Evolutionary conservation across 37 sponge, comb jelly and placozoan species (phyloP).

Genomic region (Beroe forskalii): DNA sequence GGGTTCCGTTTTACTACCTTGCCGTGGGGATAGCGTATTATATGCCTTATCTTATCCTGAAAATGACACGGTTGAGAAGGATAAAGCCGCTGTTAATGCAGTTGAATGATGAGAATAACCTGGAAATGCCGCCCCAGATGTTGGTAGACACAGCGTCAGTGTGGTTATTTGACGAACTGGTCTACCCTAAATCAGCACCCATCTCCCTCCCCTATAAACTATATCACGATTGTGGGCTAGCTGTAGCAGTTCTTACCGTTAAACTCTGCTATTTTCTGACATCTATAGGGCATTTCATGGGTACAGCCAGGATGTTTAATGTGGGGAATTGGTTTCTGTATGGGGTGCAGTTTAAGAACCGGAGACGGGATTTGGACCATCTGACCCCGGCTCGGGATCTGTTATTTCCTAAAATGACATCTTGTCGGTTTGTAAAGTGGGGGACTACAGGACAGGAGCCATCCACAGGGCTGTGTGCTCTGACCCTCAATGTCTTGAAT

Average conservation of each 20-base stretch:
- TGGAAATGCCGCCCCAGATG: neutral
- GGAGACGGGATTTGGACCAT: neutral
- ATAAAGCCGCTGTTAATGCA: constrained; percentile 23
- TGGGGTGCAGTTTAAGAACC: neutral
- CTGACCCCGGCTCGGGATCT: constrained; percentile 25
- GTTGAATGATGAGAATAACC: neutral
- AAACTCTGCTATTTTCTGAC: neutral
- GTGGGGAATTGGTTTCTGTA: constrained; percentile 40
- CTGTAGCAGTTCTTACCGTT: neutral
- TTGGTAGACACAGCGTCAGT: neutral
- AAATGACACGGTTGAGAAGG: neutral
- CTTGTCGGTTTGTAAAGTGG: constrained; percentile 26
- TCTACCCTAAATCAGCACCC: neutral
- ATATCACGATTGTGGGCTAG: constrained; percentile 3
- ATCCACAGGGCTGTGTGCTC: neutral
- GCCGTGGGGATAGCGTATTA: constrained; percentile 36
- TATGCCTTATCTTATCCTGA: constrained; percentile 45
- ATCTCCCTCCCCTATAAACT: neutral
- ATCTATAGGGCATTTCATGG: neutral
- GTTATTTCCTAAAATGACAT: constrained; percentile 15
- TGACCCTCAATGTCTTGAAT: constrained; percentile 34
- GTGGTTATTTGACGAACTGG: constrained; percentile 8
- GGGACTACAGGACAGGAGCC: neutral
- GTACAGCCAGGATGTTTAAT: constrained; percentile 38
- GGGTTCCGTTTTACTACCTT: constrained; percentile 54